Conservation (phyloP, 1,140 invertebrate species). For the Apis laboriosa region DNA sequence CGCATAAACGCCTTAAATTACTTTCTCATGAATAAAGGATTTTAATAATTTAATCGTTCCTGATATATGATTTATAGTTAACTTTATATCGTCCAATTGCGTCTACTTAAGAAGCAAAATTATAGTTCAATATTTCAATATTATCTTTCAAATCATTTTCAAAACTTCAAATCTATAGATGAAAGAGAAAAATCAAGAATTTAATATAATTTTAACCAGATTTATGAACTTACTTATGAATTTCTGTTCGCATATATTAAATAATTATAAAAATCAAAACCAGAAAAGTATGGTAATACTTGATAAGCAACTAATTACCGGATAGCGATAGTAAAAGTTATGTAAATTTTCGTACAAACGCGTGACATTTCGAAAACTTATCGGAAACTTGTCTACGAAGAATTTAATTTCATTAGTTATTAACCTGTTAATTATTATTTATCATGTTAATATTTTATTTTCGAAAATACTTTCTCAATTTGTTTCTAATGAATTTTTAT, state of each 20-base stretch:
- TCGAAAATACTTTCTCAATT: too few species aligned
- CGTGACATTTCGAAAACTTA: slow-evolving; percentile 21
- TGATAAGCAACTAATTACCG: slow-evolving; percentile 4
- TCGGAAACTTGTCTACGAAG: not conserved
- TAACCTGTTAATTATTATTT: not conserved
- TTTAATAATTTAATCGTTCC: not conserved
- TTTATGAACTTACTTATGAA: not conserved
- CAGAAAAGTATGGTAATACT: not conserved
- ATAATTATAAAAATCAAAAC: not conserved
- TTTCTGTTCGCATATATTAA: not conserved
- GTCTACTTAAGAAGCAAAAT: not conserved
- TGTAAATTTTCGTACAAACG: slow-evolving; percentile 2
- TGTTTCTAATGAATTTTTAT: too few species aligned
- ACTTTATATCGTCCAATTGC: not conserved
- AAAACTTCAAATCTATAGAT: not conserved
- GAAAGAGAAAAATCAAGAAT: not conserved
- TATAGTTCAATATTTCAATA: not conserved
- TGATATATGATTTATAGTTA: not conserved
- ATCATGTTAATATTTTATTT: not conserved
- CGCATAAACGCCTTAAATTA: not conserved
- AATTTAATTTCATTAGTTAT: not conserved
- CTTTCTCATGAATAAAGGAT: slow-evolving; percentile 1
- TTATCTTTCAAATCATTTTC: not conserved
- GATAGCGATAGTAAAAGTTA: not conserved
- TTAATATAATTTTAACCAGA: not conserved